Evolutionary conservation across 2,888 invertebrate species (phyloP).

Genomic region (Pemphredon lugubris): DNA sequence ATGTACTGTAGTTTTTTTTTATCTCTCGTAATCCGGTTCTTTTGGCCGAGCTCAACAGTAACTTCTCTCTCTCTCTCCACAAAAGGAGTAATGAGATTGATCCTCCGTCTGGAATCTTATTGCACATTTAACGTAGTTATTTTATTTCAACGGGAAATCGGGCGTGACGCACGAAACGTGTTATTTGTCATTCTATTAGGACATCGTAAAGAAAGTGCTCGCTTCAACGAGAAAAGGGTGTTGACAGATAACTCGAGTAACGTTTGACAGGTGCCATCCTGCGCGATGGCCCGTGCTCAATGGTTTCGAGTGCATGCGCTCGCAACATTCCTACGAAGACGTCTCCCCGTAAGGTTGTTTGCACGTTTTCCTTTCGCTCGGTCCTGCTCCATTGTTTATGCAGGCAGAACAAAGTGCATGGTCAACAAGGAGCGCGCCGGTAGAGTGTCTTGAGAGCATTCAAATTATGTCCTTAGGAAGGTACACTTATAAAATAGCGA

Average conservation of each 20-base stretch:
- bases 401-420: constrained; percentile 62
- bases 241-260: constrained; percentile 59
- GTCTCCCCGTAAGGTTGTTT: constrained; percentile 16
- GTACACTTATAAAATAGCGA: constrained; percentile 33
- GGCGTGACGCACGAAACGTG: too few relatives aligned
- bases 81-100: too few relatives aligned
- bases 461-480: constrained; percentile 48
- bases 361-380: constrained; percentile 27
- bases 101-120: too few relatives aligned
- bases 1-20: too few relatives aligned
- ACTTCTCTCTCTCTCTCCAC: background rate
- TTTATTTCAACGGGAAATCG: too few relatives aligned
- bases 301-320: constrained; percentile 54
- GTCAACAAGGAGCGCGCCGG: constrained; percentile 55
- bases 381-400: constrained; percentile 56
- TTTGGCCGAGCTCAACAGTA: background rate
- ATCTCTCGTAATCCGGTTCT: background rate
- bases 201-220: too few relatives aligned
- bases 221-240: too few relatives aligned
- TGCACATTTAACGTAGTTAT: too few relatives aligned
- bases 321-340: too few relatives aligned
- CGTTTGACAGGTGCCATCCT: constrained; percentile 46
- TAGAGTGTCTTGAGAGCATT: constrained; percentile 56
- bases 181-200: too few relatives aligned
- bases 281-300: constrained; percentile 28